Evolutionary conservation across 1,140 invertebrate genomes (phyloP).

Genomic region (Drosophila nebulosa): DNA sequence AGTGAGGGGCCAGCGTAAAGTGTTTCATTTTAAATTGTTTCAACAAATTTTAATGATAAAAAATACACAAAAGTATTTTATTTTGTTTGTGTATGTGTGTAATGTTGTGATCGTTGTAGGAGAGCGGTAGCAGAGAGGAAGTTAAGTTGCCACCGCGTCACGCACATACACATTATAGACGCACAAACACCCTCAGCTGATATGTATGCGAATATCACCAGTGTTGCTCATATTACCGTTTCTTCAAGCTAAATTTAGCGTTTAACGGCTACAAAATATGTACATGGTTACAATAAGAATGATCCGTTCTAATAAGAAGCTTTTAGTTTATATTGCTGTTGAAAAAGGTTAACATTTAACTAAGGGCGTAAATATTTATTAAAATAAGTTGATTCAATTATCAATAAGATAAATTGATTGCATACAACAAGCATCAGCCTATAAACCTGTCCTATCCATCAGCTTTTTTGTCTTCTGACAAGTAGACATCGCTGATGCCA

Average conservation of each 20-base stretch:
- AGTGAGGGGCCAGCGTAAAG: slow-evolving; percentile 6
- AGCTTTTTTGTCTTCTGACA: neutral
- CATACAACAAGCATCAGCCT: too few relatives aligned
- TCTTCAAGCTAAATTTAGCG: neutral
- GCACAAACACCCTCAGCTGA: slow-evolving; percentile 41
- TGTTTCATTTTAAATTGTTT: slow-evolving; percentile 9
- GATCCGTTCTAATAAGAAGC: too few relatives aligned
- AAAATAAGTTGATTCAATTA: too few relatives aligned
- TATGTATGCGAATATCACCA: slow-evolving; percentile 46
- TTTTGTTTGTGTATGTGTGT: slow-evolving; percentile 14
- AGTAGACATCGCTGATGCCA: neutral
- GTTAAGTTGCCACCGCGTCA: slow-evolving; percentile 37
- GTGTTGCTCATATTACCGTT: neutral
- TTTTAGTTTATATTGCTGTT: too few relatives aligned
- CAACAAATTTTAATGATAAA: slow-evolving; percentile 40
- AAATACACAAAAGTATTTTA: neutral
- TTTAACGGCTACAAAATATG: neutral
- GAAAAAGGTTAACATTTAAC: too few relatives aligned
- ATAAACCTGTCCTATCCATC: too few relatives aligned
- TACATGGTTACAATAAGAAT: too few relatives aligned
- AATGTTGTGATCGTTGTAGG: neutral
- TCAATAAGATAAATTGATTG: too few relatives aligned
- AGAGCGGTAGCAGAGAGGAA: neutral
- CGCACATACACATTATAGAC: neutral
- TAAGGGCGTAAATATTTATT: too few relatives aligned